Conservation (phyloP, 2,113 vertebrate genomes). For the Erythrocebus patas region DNA sequence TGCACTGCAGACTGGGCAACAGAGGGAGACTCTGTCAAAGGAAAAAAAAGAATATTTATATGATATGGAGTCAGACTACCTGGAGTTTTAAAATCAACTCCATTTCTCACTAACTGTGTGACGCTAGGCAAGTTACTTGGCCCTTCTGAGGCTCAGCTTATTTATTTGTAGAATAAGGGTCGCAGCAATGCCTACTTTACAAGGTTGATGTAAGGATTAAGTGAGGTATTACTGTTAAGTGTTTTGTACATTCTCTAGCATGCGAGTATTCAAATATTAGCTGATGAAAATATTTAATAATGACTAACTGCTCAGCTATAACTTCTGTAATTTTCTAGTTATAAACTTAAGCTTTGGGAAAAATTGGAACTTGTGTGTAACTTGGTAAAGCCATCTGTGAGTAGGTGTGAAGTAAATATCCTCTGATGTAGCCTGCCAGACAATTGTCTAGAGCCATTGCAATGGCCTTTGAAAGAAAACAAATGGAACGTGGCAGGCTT, state of each 20-base stretch:
- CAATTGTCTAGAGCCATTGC: slow-evolving; percentile 44
- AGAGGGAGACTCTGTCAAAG: no score
- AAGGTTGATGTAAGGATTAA: not conserved
- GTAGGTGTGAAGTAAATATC: slow-evolving; percentile 41
- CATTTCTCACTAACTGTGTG: not conserved
- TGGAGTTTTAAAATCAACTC: not conserved
- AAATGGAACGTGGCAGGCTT: not conserved
- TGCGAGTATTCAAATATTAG: not conserved
- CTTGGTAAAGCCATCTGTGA: slow-evolving; percentile 33
- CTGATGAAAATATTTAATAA: not conserved
- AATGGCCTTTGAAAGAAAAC: slow-evolving; percentile 57
- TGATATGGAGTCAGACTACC: not conserved
- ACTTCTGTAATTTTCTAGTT: not conserved
- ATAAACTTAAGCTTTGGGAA: slow-evolving; percentile 12
- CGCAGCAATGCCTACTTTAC: not conserved
- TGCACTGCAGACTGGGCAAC: no score
- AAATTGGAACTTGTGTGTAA: not conserved
- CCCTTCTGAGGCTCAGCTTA: not conserved
- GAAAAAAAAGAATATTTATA: not conserved
- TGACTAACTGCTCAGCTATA: not conserved
- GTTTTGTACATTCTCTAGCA: not conserved
- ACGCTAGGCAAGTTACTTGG: not conserved
- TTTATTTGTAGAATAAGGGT: not conserved
- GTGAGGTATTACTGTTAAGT: not conserved
- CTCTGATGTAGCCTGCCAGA: slow-evolving; percentile 20